phyloP scores from a whole-genome alignment of 1,140 invertebrate species.

The Hylaeus anthracinus region DNA sequence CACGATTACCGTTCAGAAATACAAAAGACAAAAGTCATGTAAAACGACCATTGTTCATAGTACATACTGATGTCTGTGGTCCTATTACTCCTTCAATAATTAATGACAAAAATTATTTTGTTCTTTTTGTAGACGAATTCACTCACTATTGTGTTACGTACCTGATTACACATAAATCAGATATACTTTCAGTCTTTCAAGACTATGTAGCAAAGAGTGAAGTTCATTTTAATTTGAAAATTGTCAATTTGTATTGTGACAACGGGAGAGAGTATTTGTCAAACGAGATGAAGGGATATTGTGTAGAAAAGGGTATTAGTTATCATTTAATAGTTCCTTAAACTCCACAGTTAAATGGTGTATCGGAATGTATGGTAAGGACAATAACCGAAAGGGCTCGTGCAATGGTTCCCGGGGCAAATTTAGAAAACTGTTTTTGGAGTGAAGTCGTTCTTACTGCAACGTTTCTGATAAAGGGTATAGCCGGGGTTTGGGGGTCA shows the following conservation, averaged over 20 bases:
- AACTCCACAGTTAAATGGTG: slow-evolving; percentile 81
- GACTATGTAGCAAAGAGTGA: slow-evolving; percentile 31
- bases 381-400: slow-evolving; percentile 77
- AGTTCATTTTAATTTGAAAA: slow-evolving; percentile 58
- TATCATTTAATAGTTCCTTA: slow-evolving; percentile 77
- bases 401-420: slow-evolving; percentile 71
- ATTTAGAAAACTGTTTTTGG: slow-evolving; percentile 70
- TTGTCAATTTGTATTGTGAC: slow-evolving; percentile 71
- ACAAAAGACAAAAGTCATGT: slow-evolving; percentile 45
- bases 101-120: slow-evolving; percentile 56
- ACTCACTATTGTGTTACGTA: slow-evolving; percentile 49
- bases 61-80: slow-evolving; percentile 66
- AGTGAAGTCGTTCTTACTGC: slow-evolving; percentile 74
- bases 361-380: slow-evolving; percentile 78
- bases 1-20: slow-evolving; percentile 69
- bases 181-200: slow-evolving; percentile 36
- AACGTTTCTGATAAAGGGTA: slow-evolving; percentile 77
- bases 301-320: slow-evolving; percentile 8
- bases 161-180: slow-evolving; percentile 41
- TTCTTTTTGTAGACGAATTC: slow-evolving; percentile 42
- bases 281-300: slow-evolving; percentile 8
- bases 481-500: no score
- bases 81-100: slow-evolving; percentile 52
- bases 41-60: slow-evolving; percentile 47
- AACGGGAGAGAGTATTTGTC: slow-evolving; percentile 56